These are phyloP conservation scores for Trichogramma dendrolimi DNA, from an alignment of 2,888 invertebrate species.

Conservation along the genomic window DNA sequence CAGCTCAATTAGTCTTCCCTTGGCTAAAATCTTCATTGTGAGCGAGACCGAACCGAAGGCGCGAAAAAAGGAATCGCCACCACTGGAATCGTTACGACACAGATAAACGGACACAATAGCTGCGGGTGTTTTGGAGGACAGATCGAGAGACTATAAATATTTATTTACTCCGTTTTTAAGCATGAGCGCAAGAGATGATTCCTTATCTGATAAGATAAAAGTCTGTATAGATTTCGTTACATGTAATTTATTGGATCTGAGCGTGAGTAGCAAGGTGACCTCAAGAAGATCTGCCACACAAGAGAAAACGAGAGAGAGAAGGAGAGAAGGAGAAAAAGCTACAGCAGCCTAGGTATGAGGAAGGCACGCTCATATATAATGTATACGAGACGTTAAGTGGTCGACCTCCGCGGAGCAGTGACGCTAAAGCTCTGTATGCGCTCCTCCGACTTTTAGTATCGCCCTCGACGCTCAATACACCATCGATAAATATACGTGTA, in stretches of 20 bases:
- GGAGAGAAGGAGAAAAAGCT: constrained; percentile 14
- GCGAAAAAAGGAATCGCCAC: constrained; percentile 16
- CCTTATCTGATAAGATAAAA: constrained; percentile 24
- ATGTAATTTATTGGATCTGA: too few relatives aligned
- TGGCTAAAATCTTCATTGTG: constrained; percentile 24
- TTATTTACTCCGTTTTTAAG: constrained; percentile 7
- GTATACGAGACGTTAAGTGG: background rate
- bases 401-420: background rate
- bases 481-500: too few relatives aligned
- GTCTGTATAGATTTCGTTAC: background rate
- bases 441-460: too few relatives aligned
- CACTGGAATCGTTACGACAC: background rate
- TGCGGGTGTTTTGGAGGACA: constrained; percentile 12
- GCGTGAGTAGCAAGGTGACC: too few relatives aligned
- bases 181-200: background rate
- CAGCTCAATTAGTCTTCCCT: constrained; percentile 28
- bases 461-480: too few relatives aligned
- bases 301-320: constrained; percentile 1
- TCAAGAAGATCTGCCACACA: too few relatives aligned
- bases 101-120: constrained; percentile 17
- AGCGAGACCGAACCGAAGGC: background rate
- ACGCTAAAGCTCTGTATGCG: too few relatives aligned
- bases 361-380: too few relatives aligned
- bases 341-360: background rate
- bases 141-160: constrained; percentile 4